Base-by-base conservation (phyloP, 2,888 invertebrate genomes). In the Leucoptera coffeella region DNA sequence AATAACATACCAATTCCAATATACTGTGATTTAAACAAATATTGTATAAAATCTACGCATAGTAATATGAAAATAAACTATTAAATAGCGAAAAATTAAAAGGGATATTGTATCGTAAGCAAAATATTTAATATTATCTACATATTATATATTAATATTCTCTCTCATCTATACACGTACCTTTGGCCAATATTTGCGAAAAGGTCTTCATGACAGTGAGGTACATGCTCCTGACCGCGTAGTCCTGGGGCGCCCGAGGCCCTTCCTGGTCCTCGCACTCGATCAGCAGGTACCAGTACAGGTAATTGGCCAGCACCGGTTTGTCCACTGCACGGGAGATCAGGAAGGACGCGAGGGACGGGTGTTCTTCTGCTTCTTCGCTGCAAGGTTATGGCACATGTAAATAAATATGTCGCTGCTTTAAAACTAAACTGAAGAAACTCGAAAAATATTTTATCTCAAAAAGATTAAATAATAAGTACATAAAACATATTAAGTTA, bases 271-370 rank as follows among this genome's bases (percentile, higher is more conserved):
- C 91, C 57, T 94, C 94, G 52, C 93, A 91, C 62, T 97, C 97
- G 33, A 95, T 89, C 31, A 86, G 77, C 36, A 94, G 71, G 67
- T 92, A 93, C 99, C 99, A 99, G 65, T 91, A 97, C 39, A 99
- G 83, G 57, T 96, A 97, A 73, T 96, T 97, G 25, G 94, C 94
- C 23, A 99, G 67, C 10, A 80, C 84, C 26, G 85, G 79, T 74
- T 96, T 94, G 43, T 80, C 78, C 53, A 90, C 87, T 1, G 96
- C 93, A 29, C 95, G 77, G 26, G 79, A 76, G 36, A 97, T 92
- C 9, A 97, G 76, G 71, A 96, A 96, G 26, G 88, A 83, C 0
- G 93, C 87, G 25, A 97, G 73, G 62, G 92, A 17, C 6, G 17
- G 9, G 9, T 6, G 17, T 6, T n/a, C n/a, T n/a, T n/a, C 45